phyloP scores from a whole-genome alignment of 2,888 invertebrate species.

The Panzeria rudis region DNA sequence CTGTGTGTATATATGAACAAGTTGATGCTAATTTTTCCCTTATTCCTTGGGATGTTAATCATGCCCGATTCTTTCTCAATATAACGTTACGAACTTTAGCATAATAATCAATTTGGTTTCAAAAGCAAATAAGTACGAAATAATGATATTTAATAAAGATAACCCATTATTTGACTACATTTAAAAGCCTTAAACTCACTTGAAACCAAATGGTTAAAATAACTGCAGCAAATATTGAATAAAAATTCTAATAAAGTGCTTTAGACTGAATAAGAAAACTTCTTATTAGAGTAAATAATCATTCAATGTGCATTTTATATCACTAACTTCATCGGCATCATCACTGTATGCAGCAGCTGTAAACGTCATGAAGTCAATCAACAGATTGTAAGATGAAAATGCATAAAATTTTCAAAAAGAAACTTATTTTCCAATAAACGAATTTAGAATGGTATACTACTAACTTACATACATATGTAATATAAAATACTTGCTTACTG shows the following conservation, averaged over 20 bases:
- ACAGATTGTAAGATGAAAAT: constrained; percentile 65
- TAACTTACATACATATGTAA: background rate
- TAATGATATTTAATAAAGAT: no score
- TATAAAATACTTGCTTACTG: background rate
- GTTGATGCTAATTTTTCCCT: no score
- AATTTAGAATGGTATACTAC: background rate
- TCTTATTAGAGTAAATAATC: constrained; percentile 25
- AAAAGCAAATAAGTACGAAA: no score
- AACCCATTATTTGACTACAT: no score
- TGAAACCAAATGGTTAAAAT: no score
- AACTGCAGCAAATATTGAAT: no score
- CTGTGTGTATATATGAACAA: no score
- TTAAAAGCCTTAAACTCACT: no score
- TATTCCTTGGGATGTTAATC: no score
- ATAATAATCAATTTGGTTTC: no score
- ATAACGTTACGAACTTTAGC: no score
- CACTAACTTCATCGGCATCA: constrained; percentile 13
- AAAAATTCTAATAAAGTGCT: constrained; percentile 9
- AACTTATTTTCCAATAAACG: constrained; percentile 17
- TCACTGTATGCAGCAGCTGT: background rate
- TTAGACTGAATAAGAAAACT: constrained; percentile 1
- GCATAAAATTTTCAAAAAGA: constrained; percentile 44
- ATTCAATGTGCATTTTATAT: constrained; percentile 34
- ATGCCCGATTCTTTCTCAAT: no score
- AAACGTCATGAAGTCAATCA: constrained; percentile 54